Evolutionary conservation across 2,113 vertebrate genomes (phyloP).

Genomic region (Phoxinus phoxinus): DNA sequence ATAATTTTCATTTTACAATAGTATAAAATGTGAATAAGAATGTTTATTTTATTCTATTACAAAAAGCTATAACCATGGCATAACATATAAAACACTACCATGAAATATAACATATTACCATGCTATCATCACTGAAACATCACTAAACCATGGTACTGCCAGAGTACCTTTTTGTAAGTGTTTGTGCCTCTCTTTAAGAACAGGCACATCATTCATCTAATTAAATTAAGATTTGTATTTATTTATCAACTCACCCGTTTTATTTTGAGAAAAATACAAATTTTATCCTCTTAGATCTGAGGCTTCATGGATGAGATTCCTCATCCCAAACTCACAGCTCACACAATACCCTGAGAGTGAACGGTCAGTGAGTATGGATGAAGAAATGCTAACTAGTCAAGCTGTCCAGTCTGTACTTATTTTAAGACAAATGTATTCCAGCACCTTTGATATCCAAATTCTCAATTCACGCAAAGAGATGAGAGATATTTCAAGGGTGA

Average conservation of each 20-base stretch:
- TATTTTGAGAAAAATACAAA: slow-evolving; percentile 27
- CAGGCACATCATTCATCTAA: background rate
- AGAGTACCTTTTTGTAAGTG: background rate
- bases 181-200: background rate
- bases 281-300: slow-evolving; percentile 53
- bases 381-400: background rate
- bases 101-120: background rate
- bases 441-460: background rate
- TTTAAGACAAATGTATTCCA: background rate
- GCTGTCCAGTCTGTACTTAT: background rate
- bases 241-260: slow-evolving; percentile 1
- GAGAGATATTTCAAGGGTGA: background rate
- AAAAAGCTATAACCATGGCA: background rate
- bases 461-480: background rate
- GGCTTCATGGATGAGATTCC: slow-evolving; percentile 49
- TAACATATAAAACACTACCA: background rate
- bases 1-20: background rate
- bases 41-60: background rate
- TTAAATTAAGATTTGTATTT: too few species aligned
- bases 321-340: slow-evolving; percentile 44
- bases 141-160: background rate
- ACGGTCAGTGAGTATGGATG: slow-evolving; percentile 50
- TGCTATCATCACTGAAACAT: background rate
- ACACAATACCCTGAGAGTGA: slow-evolving; percentile 42
- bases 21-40: background rate